Conservation (phyloP, 2,797 vertebrate species). For the Siniperca scherzeri region DNA sequence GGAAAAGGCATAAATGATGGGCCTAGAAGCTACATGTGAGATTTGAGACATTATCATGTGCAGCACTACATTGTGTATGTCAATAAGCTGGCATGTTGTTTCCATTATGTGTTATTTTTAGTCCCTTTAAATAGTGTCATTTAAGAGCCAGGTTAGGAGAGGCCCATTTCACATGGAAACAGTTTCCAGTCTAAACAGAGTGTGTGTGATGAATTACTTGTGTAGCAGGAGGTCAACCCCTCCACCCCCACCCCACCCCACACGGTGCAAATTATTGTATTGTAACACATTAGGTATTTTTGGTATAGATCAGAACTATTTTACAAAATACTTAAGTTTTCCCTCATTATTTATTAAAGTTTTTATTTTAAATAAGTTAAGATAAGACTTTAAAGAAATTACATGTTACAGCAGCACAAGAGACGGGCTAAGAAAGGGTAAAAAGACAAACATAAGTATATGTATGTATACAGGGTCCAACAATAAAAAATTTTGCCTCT, state of each 20-base stretch:
- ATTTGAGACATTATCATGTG: slow-evolving; percentile 39
- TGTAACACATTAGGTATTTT: slow-evolving; percentile 15
- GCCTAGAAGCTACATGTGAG: background rate
- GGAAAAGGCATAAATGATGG: background rate
- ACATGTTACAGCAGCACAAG: background rate
- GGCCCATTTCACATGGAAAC: slow-evolving; percentile 83
- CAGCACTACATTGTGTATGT: slow-evolving; percentile 53
- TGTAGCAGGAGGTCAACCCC: slow-evolving; percentile 67
- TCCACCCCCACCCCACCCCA: slow-evolving; percentile 23
- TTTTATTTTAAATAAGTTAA: background rate
- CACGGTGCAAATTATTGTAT: slow-evolving; percentile 28
- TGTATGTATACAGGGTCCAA: no score
- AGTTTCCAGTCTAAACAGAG: slow-evolving; percentile 84
- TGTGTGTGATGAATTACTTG: slow-evolving; percentile 81
- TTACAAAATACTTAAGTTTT: background rate
- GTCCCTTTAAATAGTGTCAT: slow-evolving; percentile 69
- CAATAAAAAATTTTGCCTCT: no score
- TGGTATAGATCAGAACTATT: slow-evolving; percentile 9
- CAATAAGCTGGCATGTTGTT: slow-evolving; percentile 66
- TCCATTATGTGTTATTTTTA: slow-evolving; percentile 80
- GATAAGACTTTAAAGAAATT: background rate
- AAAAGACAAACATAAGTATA: no score
- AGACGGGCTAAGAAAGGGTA: background rate
- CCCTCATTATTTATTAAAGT: background rate
- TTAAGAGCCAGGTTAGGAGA: slow-evolving; percentile 65